Evolutionary conservation across 2,797 vertebrate genomes (phyloP), one percentile per base, ranked within the genome.

Genomic region (Halcyon badia): DNA sequence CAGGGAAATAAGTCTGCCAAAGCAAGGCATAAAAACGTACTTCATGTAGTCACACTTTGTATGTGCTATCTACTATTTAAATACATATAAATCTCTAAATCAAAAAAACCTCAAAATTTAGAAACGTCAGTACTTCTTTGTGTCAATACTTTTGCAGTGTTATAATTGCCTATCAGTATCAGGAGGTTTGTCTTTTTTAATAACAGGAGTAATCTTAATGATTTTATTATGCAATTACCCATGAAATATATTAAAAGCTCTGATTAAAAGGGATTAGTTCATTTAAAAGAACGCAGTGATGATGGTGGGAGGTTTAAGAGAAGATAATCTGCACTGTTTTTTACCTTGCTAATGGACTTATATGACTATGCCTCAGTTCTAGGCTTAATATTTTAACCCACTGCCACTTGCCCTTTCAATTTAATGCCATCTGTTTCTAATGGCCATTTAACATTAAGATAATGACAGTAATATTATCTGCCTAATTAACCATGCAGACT

Each of bases 401-500:
- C 65, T 96, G 73, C 92, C 84, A 84, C 79, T 95, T 95, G 91
- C 88, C 80, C 86, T 97, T 96, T 94, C 92, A 91, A 80, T 90
- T 94, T 97, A 94, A 87, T 93, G 85, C 97, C 91, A 96, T 95
- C 94, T 98, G 95, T 95, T 97, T 97, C 96, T 97, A 98, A 98
- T 97, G 95, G 96, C 95, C 95, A 95, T 97, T 98, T 98, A 98
- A 98, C 97, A 96, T 95, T 93, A 97, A 97, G 95, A 97, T 97
- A 98, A 98, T 97, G 96, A 97, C 94, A 89, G 91, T 95, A 97
- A 98, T 98, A 98, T 97, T 97, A 94, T 94, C 95, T 97, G 96
- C 90, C 95, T 98, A 98, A 98, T 98, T 97, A 97, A 97, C 97
- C 97, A 97, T 98, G 95, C 92, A 94, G 89, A 89, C 93, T 94